Conservation (phyloP, 2,888 invertebrate species). For the Noctua janthina region DNA sequence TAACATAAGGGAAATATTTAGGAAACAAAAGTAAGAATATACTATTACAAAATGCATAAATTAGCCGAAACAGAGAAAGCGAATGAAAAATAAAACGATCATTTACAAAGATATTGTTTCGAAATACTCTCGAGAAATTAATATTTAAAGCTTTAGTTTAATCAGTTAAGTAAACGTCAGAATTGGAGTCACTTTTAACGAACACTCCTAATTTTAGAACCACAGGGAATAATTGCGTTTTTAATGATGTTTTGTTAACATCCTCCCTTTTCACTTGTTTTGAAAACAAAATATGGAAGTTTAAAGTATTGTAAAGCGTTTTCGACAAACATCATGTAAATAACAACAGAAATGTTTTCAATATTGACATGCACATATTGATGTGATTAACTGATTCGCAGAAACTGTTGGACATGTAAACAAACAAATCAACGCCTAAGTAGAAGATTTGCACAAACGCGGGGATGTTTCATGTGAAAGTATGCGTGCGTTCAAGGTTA, state of each 20-base stretch:
- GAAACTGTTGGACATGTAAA: constrained; percentile 44
- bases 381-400: constrained; percentile 20
- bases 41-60: neutral
- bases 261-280: neutral
- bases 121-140: constrained; percentile 39
- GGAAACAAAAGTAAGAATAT: constrained; percentile 1
- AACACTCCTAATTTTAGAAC: constrained; percentile 17
- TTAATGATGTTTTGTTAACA: neutral
- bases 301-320: neutral
- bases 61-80: constrained; percentile 17
- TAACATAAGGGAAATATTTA: neutral
- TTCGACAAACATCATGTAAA: neutral
- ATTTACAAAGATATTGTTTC: neutral
- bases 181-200: constrained; percentile 13
- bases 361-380: neutral
- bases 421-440: constrained; percentile 43
- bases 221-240: neutral
- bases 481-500: constrained; percentile 81
- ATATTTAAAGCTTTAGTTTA: constrained; percentile 22
- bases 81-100: constrained; percentile 9
- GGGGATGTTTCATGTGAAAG: constrained; percentile 76
- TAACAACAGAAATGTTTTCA: constrained; percentile 13
- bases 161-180: constrained; percentile 29
- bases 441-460: constrained; percentile 38
- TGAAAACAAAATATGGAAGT: constrained; percentile 3